Evolutionary conservation across 2,888 invertebrate species (phyloP), one percentile per base, ranked within the genome.

Genomic region (Embidobia sp.): DNA sequence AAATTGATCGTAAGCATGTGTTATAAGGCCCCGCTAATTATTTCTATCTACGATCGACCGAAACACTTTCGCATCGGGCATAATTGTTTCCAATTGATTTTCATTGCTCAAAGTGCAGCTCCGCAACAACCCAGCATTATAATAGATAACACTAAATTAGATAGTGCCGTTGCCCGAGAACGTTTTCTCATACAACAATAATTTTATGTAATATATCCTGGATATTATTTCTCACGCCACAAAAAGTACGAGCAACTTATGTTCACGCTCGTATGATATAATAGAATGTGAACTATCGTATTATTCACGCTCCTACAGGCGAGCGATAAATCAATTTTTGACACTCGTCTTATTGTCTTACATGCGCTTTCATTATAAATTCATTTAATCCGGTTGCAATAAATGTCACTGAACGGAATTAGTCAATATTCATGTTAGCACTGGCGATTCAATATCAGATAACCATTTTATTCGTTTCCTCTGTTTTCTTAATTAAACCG

Each of bases 151-250:
- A 29, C 53, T 64, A 57, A 64, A 73, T 73, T 73, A 73, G 73
- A 57, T 64, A 57, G 63, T 49, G 49, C 53, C 26, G 40, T 57
- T 57, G 57, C 48, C 10, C 48, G 51, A 37, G 46, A 66, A 59
- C 53, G 13, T 61, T 66, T 74, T 73, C 64, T 55, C 73, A 66
- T 59, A 66, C 35, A 74, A 66, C 59, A 70, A 69, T 70, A 42
- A 74, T 57, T 66, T 74, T 66, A 66, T 74, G 73, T 66, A 74
- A 74, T 53, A 51, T 74, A 74, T 74, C 66, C 66, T 53, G 59
- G 59, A 44, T 64, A 66, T 66, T 66, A 74, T 74, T 66, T 74
- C 74, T 74, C 74, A 74, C 74, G 74, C 59, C 31, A 33, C 22
- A 59, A 44, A 73, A 57, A 64, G 26, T 49, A 26, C 49, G 22